Percentiles rank a stretch among this genome's conserved stretches.
Evolutionary conservation across 2,797 vertebrate genomes (phyloP).

Genomic region (Gorsachius magnificus): DNA sequence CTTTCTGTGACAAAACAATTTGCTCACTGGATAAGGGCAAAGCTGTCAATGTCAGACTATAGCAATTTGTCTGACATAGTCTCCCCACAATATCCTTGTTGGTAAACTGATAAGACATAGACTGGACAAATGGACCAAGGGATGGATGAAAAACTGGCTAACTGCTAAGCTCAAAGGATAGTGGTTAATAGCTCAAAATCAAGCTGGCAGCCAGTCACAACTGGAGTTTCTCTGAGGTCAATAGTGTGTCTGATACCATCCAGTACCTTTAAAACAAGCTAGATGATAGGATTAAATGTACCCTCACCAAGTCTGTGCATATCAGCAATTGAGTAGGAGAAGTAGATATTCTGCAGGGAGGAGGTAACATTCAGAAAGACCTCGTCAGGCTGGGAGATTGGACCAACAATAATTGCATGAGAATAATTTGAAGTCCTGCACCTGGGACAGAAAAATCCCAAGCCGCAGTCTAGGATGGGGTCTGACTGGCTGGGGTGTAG

Average conservation of each 20-base stretch:
- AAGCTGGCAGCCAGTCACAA: background rate
- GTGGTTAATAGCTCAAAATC: background rate
- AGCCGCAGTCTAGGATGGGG: background rate
- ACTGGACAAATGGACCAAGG: background rate
- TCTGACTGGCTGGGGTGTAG: background rate
- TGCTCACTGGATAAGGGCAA: background rate
- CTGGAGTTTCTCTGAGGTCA: background rate
- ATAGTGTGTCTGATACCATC: background rate
- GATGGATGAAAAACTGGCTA: background rate
- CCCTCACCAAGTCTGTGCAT: background rate
- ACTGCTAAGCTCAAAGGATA: background rate
- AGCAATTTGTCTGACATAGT: background rate
- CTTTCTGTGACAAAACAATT: background rate
- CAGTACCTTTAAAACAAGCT: background rate
- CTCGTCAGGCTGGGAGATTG: background rate
- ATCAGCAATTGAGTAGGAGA: background rate
- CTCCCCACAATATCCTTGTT: background rate
- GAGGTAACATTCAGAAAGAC: background rate
- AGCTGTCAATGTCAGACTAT: background rate
- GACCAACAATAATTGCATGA: background rate
- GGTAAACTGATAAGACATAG: background rate
- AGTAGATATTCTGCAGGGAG: background rate
- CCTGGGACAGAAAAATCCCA: background rate
- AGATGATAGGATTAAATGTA: background rate
- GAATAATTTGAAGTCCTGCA: background rate